Base-by-base conservation (phyloP, 2,113 vertebrate species). In the Lagopus leucura region DNA sequence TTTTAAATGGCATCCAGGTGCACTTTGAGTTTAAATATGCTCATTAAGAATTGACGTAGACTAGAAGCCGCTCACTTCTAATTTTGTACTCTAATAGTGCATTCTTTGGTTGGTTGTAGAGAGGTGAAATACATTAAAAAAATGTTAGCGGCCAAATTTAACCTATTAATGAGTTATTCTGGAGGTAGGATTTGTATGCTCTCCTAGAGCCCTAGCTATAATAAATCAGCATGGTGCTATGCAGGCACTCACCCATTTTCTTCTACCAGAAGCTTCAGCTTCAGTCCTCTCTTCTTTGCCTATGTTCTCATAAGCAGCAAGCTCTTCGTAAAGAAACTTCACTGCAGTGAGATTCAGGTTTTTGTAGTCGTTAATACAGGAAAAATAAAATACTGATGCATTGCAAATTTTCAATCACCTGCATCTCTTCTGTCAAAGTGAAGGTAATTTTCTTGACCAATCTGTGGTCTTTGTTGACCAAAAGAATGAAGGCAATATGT, bases 41-140 rank as follows among this genome's bases (percentile, higher is more conserved):
- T 95, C 15, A 0, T 74, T 57, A 40, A 50, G 77, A 65, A 28
- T 48, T 75, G 30, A 52, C 79, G n/a, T 58, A 48, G 72, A 8
- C 82, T 69, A 15, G 3, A 87, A 94, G 85, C n/a, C 30, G 3
- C 14, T 12, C 58, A 57, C 38, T 78, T 95, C 66, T 90, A 19
- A 66, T 77, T 79, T 83, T 81, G 28, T 30, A 42, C 50, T 93
- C 60, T 77, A 64, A 70, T 70, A 73, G 54, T 45, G 42, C 66
- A 5, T 42, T 74, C 71, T 89, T 95, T 86, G 32, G 60, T 66
- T 91, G 92, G 50, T 60, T 91, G 58, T 42, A 64, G 79, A 95
- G 96, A 88, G 86, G 82, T 90, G 89, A 90, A 94, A 94, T 74
- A 73, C 61, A 47, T 32, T 32, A 19, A 55, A 80, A 85, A 96